phyloP scores from a whole-genome alignment of 2,113 vertebrate genomes.

The Anarrhichthys ocellatus region DNA sequence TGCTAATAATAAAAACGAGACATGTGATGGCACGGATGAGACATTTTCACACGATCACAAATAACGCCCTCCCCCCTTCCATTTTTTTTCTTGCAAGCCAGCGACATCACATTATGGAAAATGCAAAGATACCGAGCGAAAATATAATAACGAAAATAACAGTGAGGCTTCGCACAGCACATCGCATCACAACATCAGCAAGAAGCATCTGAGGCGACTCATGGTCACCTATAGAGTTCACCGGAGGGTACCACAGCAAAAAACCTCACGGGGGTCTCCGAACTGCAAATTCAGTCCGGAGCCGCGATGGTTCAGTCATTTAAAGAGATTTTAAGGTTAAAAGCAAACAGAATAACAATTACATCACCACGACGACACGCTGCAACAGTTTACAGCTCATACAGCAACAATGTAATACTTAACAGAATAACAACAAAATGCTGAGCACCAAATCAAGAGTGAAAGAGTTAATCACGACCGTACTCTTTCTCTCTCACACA shows the following conservation, averaged over 20 bases:
- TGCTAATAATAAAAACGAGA: slow-evolving; percentile 15
- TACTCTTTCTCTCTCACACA: slow-evolving; percentile 19
- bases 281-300: slow-evolving; percentile 39
- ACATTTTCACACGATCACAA: slow-evolving; percentile 22
- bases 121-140: slow-evolving; percentile 5
- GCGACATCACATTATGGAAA: neutral
- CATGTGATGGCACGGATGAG: neutral
- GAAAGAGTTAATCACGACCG: slow-evolving; percentile 54
- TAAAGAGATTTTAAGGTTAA: neutral
- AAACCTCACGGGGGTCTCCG: slow-evolving; percentile 65
- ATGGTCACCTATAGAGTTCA: slow-evolving; percentile 78
- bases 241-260: slow-evolving; percentile 72
- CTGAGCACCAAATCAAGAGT: slow-evolving; percentile 26
- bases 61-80: neutral
- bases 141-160: neutral
- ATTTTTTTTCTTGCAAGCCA: neutral
- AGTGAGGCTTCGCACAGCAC: slow-evolving; percentile 28
- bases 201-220: slow-evolving; percentile 73
- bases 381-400: slow-evolving; percentile 24
- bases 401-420: slow-evolving; percentile 21
- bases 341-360: neutral
- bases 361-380: neutral
- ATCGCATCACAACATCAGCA: slow-evolving; percentile 75
- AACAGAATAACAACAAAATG: slow-evolving; percentile 39
- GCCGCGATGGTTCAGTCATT: slow-evolving; percentile 12